Conservation (phyloP, 2,113 vertebrate species). For the Myrmecophaga tridactyla region DNA sequence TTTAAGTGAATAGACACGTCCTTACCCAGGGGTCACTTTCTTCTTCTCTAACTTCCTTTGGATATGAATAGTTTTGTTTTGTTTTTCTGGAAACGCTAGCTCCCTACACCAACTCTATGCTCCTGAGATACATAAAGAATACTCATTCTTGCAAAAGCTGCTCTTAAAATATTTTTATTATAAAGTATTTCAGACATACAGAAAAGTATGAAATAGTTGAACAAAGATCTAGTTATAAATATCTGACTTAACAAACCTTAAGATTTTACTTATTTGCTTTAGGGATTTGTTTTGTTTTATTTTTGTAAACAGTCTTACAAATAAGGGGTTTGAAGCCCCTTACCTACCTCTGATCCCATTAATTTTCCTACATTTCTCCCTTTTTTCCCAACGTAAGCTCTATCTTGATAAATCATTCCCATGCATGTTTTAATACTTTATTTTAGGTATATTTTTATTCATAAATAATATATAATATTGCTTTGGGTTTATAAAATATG, state of each 20-base stretch:
- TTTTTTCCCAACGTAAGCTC: conserved; percentile 26
- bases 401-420: neutral
- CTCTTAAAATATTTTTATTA: conserved; percentile 22
- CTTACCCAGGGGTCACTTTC: neutral
- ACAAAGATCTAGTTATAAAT: neutral
- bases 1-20: neutral
- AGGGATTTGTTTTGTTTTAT: neutral
- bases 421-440: neutral
- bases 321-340: neutral
- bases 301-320: neutral
- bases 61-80: neutral
- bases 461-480: conserved; percentile 13
- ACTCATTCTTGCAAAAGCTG: conserved; percentile 20
- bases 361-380: neutral
- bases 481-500: conserved; percentile 17
- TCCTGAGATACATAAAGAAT: conserved; percentile 3
- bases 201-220: conserved; percentile 24
- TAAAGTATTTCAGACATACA: conserved; percentile 36
- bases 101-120: neutral
- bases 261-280: conserved; percentile 30
- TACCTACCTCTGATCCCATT: neutral
- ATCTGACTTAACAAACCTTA: neutral
- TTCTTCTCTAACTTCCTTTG: conserved; percentile 6
- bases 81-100: neutral
- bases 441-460: neutral